Percentiles rank a stretch among this genome's conserved stretches.
Conservation (phyloP, 1,140 invertebrate species). For the Drosophila nigrodunni region DNA sequence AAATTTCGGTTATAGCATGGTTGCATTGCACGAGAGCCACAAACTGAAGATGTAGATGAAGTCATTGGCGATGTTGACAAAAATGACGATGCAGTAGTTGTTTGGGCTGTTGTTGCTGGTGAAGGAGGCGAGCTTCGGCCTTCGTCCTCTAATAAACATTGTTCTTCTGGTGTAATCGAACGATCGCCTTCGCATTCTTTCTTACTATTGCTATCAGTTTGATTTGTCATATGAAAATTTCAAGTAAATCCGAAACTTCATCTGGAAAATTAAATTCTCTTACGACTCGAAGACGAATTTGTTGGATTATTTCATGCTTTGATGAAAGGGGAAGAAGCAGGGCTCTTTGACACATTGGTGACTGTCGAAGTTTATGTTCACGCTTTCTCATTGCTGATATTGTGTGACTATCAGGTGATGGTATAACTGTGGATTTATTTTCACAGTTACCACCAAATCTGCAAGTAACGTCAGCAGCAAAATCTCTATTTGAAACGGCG, state of each 20-base stretch:
- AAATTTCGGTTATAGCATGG: constrained; percentile 85
- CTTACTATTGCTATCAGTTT: too few relatives aligned
- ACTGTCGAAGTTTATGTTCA: constrained; percentile 92
- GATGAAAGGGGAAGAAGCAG: constrained; percentile 90
- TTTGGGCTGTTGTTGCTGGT: constrained; percentile 65
- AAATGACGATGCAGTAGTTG: constrained; percentile 55
- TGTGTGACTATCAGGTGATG: constrained; percentile 90
- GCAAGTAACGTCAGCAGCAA: constrained; percentile 86
- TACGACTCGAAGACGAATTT: constrained; percentile 94
- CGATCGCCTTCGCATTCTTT: too few relatives aligned
- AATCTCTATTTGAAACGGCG: constrained; percentile 83
- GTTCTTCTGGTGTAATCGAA: too few relatives aligned
- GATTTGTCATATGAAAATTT: too few relatives aligned
- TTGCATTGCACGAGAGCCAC: constrained; percentile 57
- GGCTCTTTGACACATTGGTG: constrained; percentile 92
- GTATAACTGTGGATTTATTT: constrained; percentile 87
- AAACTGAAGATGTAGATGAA: constrained; percentile 72
- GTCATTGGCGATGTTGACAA: constrained; percentile 60
- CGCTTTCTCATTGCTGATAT: constrained; percentile 93
- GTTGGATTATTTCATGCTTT: constrained; percentile 90
- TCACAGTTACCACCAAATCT: constrained; percentile 87
- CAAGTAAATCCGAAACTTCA: too few relatives aligned
- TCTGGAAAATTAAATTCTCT: constrained; percentile 97
- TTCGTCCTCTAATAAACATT: constrained; percentile 64
- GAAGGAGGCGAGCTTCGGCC: constrained; percentile 79